Evolutionary conservation across 2,888 invertebrate species (phyloP), one percentile per base, ranked within the genome.

Genomic region (Linyphia triangularis): DNA sequence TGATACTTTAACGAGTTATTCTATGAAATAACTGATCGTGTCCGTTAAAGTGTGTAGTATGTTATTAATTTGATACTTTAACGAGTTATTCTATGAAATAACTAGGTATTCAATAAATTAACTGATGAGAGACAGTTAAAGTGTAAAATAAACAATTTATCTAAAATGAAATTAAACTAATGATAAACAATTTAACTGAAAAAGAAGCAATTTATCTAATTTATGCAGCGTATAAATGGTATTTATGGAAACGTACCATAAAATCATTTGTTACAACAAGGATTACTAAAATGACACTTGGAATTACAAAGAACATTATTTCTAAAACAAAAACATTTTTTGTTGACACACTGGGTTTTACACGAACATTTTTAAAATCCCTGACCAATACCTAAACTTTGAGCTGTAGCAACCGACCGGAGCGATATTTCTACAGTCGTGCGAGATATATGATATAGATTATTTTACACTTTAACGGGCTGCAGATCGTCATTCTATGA

Each of bases 301-400:
- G n/a, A n/a, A n/a, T n/a, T n/a, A n/a, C n/a, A n/a, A n/a, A n/a
- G n/a, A n/a, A n/a, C n/a, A n/a, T n/a, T n/a, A n/a, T n/a, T n/a
- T n/a, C n/a, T n/a, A n/a, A n/a, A 84, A 84, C 84, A 84, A 84
- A 84, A 51, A 75, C 73, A 84, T 75, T 75, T 84, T 84, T 84
- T 84, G 84, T 84, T 73, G 65, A 84, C 51, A 84, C 84, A 84
- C 84, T 75, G 84, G 75, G 75, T 84, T 84, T 84, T 84, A 75
- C 84, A 84, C 75, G 84, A 84, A 75, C 67, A 75, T 84, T 75
- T 84, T 84, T 75, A 65, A 84, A 84, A 75, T 84, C 73, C 84
- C 84, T 75, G 67, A 84, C 84, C 84, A 75, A 75, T 67, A 67
- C 73, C 75, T 84, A 84, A 84, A 84, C 75, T 84, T 84, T 84